Base-by-base conservation (phyloP, 2,113 vertebrate genomes). In the Stigmatopora argus region DNA sequence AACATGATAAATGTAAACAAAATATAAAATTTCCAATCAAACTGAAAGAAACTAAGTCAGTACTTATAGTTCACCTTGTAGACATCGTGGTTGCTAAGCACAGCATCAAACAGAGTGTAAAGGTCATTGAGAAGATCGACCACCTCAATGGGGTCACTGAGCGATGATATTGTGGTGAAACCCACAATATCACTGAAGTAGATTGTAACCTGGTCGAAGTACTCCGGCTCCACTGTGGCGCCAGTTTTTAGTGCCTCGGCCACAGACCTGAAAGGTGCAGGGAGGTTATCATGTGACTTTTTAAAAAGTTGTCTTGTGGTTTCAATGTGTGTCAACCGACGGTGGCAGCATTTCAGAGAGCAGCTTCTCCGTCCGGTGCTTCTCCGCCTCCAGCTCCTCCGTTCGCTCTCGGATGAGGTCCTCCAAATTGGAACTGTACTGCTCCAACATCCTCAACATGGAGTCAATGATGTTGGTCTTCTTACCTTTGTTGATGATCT, bases 401-500 rank as follows among this genome's bases (percentile, higher is more conserved):
- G 94, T 98, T 64, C 93, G 44, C 78, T 97, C 94, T 1, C 90
- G 79, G 75, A 98, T 98, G 71, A 98, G 88, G 73, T 96, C 94
- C 84, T 98, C 95, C 74, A 97, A 85, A 78, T 96, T 96, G 75
- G 94, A 96, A 23, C 94, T 96, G 88, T 99, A 99, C 82, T 96
- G 94, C 74, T 98, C 94, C 82, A 97, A 86, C 94, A 97, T 97
- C 61, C 91, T 84, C 81, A 98, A 83, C 94, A 98, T 96, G 34
- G 93, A 97, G 85, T 98, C 94, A 3, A 96, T 94, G 61, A 98
- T 95, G 81, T 96, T 97, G 41, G 92, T 96, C 87, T 95, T 95
- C 79, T 95, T 96, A 7, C 93, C 94, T 81, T 96, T 95, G 91
- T 96, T 97, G 80, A 96, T 94, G 58, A 88, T 88, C 89, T 97